Evolutionary conservation across 2,888 invertebrate species (phyloP).

Genomic region (Euclidia mi): DNA sequence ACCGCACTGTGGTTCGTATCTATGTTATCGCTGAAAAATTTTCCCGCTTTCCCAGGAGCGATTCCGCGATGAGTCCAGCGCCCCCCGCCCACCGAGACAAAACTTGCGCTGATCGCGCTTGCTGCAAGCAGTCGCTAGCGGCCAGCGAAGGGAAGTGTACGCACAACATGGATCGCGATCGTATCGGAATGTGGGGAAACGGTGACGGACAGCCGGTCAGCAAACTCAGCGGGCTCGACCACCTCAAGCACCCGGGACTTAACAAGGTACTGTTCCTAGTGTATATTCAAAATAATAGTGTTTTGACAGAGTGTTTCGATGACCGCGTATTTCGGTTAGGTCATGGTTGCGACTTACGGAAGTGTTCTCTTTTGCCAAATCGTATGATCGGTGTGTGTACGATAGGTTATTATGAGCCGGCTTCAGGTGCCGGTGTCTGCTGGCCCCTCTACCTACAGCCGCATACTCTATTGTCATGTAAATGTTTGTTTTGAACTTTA

Average conservation of each 20-base stretch:
- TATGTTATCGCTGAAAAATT: constrained; percentile 81
- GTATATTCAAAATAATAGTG: background rate
- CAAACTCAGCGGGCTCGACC: constrained; percentile 91
- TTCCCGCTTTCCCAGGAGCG: constrained; percentile 88
- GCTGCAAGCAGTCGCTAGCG: constrained; percentile 77
- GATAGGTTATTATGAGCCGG: constrained; percentile 12
- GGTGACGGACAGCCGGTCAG: constrained; percentile 90
- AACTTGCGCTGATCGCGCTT: constrained; percentile 68
- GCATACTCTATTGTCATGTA: constrained; percentile 58
- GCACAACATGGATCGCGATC: constrained; percentile 90
- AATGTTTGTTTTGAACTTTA: constrained; percentile 73
- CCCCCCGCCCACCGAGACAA: constrained; percentile 82
- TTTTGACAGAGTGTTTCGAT: constrained; percentile 45
- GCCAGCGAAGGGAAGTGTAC: constrained; percentile 72
- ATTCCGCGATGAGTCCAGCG: constrained; percentile 83
- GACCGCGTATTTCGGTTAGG: constrained; percentile 68
- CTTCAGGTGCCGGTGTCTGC: constrained; percentile 24
- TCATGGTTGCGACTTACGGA: constrained; percentile 75
- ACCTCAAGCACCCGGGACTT: constrained; percentile 91
- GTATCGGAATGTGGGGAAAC: constrained; percentile 91
- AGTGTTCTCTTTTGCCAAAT: constrained; percentile 57
- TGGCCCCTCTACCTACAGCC: constrained; percentile 8
- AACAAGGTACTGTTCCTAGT: constrained; percentile 91
- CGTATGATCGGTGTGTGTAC: constrained; percentile 29
- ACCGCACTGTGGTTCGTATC: constrained; percentile 74